Evolutionary conservation across 2,888 invertebrate species (phyloP), one percentile per base, ranked within the genome.

Genomic region (Onthophagus sagittarius): DNA sequence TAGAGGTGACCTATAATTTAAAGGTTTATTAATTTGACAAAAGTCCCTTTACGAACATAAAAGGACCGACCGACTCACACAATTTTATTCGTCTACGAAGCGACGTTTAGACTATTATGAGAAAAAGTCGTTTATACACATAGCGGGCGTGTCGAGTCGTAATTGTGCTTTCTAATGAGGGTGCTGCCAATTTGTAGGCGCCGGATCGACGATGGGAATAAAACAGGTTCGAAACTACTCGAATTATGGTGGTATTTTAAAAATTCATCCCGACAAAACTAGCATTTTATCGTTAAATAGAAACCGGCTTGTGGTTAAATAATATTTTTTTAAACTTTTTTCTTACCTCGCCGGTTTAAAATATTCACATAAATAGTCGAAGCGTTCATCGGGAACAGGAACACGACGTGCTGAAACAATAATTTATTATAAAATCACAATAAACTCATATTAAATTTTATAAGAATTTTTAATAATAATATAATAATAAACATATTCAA

Each of bases 331-430:
- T 23, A 3, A 23, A 23, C 3, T 53, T 53, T 53, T 53, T 71
- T 72, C 86, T 88, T 86, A 97, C 98, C 97, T 98, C 71, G 87
- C 89, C 76, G 99, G 99, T 85, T 99, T 97, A 87, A 94, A 97
- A 84, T 92, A 96, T 78, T 98, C 93, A 86, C 94, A 94, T 63
- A 99, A 90, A 85, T 91, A 98, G 82, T 98, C 97, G 85, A 90
- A 99, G 80, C 99, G 89, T 72, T 92, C 90, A 86, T 99, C 99
- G 1, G 98, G 98, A 5, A 99, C 99, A 32, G 98, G 97, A 81
- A 99, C 99, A 83, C 98, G 92, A 93, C 95, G 92, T 96, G 90
- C 87, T 84, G 81, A 74, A 74, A 72, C 71, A 71, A 73, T 65
- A 62, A 15, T 31, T 15, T 32, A 23, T 32, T n/a, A 67, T 67